Conservation (phyloP, 2,888 invertebrate genomes). For the Parapristionchus giblindavisi region DNA sequence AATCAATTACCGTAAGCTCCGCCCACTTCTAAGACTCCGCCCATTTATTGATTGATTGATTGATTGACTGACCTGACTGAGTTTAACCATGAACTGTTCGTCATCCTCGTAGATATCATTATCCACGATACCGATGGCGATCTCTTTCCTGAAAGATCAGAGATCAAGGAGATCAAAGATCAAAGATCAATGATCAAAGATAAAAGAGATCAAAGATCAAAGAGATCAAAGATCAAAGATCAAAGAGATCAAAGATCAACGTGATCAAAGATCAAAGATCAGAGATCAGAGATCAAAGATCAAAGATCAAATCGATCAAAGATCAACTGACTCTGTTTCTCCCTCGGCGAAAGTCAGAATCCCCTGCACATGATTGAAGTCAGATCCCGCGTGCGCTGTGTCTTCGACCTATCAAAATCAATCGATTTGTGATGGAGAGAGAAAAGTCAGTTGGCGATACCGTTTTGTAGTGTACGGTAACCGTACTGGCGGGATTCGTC, state of each 20-base stretch:
- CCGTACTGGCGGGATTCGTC: constrained; percentile 87
- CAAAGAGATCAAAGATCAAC: no score
- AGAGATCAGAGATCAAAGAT: constrained; percentile 27
- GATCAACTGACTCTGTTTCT: constrained; percentile 53
- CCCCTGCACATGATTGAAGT: constrained; percentile 83
- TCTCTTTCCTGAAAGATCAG: constrained; percentile 77
- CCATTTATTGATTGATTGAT: neutral
- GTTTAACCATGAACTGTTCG: constrained; percentile 92
- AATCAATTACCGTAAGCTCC: neutral
- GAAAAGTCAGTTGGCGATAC: constrained; percentile 5
- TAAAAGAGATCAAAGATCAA: constrained; percentile 20
- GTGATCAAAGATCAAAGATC: neutral
- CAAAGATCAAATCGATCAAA: constrained; percentile 3
- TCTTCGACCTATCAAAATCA: constrained; percentile 89
- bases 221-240: neutral
- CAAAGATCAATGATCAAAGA: constrained; percentile 33
- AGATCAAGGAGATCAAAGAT: neutral
- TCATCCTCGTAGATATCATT: constrained; percentile 99
- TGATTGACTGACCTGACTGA: constrained; percentile 71
- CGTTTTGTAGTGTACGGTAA: constrained; percentile 69
- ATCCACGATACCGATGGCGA: constrained; percentile 91
- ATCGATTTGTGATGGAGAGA: constrained; percentile 73
- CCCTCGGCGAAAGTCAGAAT: constrained; percentile 64
- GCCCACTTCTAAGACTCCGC: neutral
- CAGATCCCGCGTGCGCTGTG: constrained; percentile 92